Base-by-base conservation (phyloP, 2,888 invertebrate species). In the Sphecodes monilicornis region DNA sequence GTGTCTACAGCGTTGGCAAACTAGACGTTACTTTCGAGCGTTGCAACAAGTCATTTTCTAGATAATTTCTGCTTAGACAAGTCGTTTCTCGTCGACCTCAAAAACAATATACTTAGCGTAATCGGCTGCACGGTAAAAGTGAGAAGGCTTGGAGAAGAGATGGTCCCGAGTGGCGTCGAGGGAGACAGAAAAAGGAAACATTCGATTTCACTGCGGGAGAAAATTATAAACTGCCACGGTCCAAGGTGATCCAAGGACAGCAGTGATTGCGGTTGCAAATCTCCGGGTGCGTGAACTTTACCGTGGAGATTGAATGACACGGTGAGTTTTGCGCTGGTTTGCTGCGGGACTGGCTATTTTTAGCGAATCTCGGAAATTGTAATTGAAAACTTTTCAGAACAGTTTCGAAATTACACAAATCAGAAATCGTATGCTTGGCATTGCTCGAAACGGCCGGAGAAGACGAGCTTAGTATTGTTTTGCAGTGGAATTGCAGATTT, bases 151-250 rank as follows among this genome's bases (percentile, higher is more conserved):
- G 68, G 68, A n/a, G 16, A 60, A 69, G n/a, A 22, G 66, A 71
- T 10, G 18, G 32, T 36, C 43, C 46, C 50, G 50, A 29, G 70
- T 57, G 22, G 16, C 26, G 71, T 71, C 60, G 73, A 72, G 79
- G 76, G 79, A 69, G 66, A 60, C 39, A 64, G 77, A 57, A 72
- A 68, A 84, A 78, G 82, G 68, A 80, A 80, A 84, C 70, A 86
- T 88, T 85, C 81, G 84, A 88, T 87, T 88, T 76, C 84, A 77
- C 80, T 64, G 71, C 86, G 50, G 70, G 70, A 87, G 88, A 79
- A 88, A 89, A 92, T 92, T 92, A 92, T 92, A 89, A 91, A 91
- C 89, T 88, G 82, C 87, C 74, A 77, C 26, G 57, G 80, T 77
- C 84, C 78, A 78, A 80, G 86, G 84, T 87, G 86, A 88, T 84